Percentiles rank a stretch among this genome's conserved stretches.
These are phyloP conservation scores for Nephrotoma guestfalica DNA, from an alignment of 2,888 invertebrate genomes.

Conservation along the genomic window DNA sequence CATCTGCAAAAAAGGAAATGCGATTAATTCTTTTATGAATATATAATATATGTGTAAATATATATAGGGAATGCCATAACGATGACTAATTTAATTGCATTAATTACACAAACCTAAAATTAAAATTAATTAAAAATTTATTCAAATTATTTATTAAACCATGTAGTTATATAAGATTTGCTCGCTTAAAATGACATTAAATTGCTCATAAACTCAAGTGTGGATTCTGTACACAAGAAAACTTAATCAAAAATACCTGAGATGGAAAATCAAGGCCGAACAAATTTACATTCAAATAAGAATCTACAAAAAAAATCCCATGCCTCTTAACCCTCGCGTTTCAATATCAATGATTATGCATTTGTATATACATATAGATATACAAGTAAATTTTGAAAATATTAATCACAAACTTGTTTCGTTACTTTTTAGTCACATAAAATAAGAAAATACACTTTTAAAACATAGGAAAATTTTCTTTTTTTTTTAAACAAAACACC, in stretches of 20 bases:
- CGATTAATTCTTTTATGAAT: background rate
- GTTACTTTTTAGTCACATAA: background rate
- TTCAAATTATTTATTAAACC: background rate
- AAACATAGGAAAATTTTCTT: background rate
- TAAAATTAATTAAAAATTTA: background rate
- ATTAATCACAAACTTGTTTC: background rate
- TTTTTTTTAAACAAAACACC: background rate
- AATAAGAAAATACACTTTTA: background rate
- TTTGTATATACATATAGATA: background rate
- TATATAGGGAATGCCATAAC: background rate
- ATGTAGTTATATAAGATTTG: background rate
- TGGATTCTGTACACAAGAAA: background rate
- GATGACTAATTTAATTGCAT: background rate
- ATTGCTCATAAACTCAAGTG: background rate
- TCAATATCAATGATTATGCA: background rate
- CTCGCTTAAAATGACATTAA: background rate
- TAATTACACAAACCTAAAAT: background rate
- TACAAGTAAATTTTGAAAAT: background rate
- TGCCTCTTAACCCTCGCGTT: background rate
- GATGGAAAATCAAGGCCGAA: conserved; percentile 1
- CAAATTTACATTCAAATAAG: background rate
- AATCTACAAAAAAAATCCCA: background rate
- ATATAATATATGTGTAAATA: background rate
- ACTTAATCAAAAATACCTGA: background rate
- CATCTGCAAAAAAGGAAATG: conserved; percentile 43